phyloP scores from a whole-genome alignment of 2,113 vertebrate genomes.

The Gadus chalcogrammus region DNA sequence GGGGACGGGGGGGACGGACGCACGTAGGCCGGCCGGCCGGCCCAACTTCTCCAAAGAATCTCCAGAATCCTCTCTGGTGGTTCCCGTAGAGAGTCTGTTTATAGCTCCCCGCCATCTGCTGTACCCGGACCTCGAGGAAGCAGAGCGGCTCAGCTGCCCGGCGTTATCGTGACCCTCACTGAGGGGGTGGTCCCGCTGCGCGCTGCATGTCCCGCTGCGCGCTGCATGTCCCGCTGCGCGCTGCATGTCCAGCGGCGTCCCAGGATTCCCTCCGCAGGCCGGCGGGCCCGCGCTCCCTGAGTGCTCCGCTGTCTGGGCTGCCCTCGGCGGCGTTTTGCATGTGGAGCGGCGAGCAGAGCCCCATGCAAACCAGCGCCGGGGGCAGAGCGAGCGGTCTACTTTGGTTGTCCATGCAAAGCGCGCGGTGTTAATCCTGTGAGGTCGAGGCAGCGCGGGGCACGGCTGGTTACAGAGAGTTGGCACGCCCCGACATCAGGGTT shows the following conservation, averaged over 20 bases:
- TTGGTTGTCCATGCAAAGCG: constrained; percentile 47
- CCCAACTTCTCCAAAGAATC: constrained; percentile 17
- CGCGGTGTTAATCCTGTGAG: constrained; percentile 25
- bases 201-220: too few relatives aligned
- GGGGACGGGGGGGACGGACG: constrained; percentile 55
- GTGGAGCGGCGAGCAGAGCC: constrained; percentile 16
- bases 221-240: too few relatives aligned
- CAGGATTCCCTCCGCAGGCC: neutral
- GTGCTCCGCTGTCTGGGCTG: neutral
- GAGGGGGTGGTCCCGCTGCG: too few relatives aligned
- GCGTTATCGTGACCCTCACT: constrained; percentile 21
- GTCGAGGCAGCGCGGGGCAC: constrained; percentile 6
- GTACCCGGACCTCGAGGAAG: constrained; percentile 44
- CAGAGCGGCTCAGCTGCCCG: constrained; percentile 19
- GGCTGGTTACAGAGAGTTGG: too few relatives aligned
- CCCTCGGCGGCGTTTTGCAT: constrained; percentile 49
- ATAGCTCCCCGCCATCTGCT: constrained; percentile 28
- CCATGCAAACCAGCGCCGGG: constrained; percentile 50
- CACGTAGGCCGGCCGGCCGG: constrained; percentile 3
- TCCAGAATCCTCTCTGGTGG: constrained; percentile 28
- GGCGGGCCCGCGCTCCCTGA: neutral
- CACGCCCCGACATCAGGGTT: too few relatives aligned
- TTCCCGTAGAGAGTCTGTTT: constrained; percentile 59
- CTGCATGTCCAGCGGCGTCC: neutral
- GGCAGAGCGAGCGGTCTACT: constrained; percentile 26